Evolutionary conservation across 2,888 invertebrate genomes (phyloP).

Genomic region (Erynnis tages): DNA sequence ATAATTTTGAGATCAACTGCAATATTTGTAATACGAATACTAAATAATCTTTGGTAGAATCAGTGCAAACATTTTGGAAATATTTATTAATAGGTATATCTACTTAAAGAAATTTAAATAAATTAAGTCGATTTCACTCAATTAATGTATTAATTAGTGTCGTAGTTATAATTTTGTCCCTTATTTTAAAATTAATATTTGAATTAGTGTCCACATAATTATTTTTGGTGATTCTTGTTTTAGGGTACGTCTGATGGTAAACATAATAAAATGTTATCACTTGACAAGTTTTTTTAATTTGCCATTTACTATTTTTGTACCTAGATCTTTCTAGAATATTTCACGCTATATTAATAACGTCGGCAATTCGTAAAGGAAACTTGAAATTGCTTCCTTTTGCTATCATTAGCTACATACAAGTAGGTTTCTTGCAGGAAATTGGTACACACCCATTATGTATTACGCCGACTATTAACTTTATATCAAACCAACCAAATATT

Average conservation of each 20-base stretch:
- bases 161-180: no score
- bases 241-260: no score
- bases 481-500: neutral
- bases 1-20: neutral
- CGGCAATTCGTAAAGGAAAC: slow-evolving; percentile 1
- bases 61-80: no score
- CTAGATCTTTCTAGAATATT: neutral
- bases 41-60: no score
- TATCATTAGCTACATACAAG: neutral
- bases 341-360: neutral
- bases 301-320: neutral
- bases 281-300: neutral
- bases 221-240: no score
- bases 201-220: no score
- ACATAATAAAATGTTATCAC: neutral
- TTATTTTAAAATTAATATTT: no score
- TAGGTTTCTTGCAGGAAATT: slow-evolving; percentile 44
- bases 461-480: neutral
- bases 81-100: no score
- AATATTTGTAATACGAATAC: neutral
- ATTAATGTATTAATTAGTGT: no score
- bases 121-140: no score
- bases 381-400: slow-evolving; percentile 19
- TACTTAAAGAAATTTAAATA: no score
- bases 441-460: slow-evolving; percentile 37